Base-by-base conservation (phyloP, 1,140 invertebrate species). In the Pararge aegeria region DNA sequence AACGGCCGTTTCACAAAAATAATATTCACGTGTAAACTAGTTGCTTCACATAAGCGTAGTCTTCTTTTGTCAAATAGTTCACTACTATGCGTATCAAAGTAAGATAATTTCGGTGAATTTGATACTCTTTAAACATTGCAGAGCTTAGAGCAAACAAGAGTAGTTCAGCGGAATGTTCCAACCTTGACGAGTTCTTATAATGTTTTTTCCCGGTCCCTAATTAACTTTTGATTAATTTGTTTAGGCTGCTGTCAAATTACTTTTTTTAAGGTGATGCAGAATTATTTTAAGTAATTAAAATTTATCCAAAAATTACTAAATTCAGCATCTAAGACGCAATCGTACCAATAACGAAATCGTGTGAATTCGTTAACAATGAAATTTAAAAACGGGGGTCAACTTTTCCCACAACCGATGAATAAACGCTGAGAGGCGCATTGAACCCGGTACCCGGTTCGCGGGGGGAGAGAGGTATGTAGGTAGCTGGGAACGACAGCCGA, bases 331-430 rank as follows among this genome's bases (percentile, higher is more conserved):
- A 77, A 82, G 83, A 86, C 76, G 75, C 76, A 74, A 78, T 67
- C 81, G 76, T 78, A 59, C 68, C 68, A 64, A 68, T 72, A 68
- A 75, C 64, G 68, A 75, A 73, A 78, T 75, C 84, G 84, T 89
- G 86, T 85, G 86, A 89, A 89, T 87, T 83, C 79, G 83, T 87
- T 86, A 89, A 89, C 81, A 87, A 87, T 87, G 55, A 83, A 79
- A 76, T 86, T 84, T 84, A 77, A 84, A 86, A 86, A 82, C 70
- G 77, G 84, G 86, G 84, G 86, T 89, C 86, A 89, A 86, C 83
- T 89, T 87, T 89, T 89, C 86, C 84, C 86, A 89, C 86, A 89
- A 82, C 85, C 86, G 83, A 89, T 89, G 86, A 89, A 89, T 89
- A 89, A 89, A 87, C 80, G 79, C 83, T 70, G 75, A 86, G 83